Evolutionary conservation across 2,797 vertebrate genomes (phyloP).

Genomic region (Gila robusta): DNA sequence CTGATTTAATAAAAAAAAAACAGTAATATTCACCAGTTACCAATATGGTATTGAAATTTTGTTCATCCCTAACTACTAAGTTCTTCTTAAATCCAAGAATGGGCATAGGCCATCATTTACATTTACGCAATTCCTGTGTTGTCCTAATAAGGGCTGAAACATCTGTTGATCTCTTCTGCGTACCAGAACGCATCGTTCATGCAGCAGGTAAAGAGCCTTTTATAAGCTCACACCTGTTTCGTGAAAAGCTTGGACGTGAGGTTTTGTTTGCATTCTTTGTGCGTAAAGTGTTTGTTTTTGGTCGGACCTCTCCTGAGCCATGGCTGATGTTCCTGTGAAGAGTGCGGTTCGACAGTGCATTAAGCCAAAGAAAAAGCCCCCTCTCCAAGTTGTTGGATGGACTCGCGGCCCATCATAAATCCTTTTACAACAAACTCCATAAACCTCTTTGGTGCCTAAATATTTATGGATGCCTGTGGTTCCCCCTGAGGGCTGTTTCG

Average conservation of each 20-base stretch:
- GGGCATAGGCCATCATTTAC: constrained; percentile 21
- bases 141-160: constrained; percentile 72
- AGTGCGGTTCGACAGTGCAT: constrained; percentile 56
- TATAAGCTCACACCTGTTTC: constrained; percentile 78
- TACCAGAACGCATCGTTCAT: constrained; percentile 60
- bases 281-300: constrained; percentile 77
- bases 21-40: neutral
- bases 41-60: neutral
- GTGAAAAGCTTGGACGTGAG: constrained; percentile 68
- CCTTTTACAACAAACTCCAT: constrained; percentile 85
- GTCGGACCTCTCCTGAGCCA: constrained; percentile 68
- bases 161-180: constrained; percentile 66
- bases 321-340: constrained; percentile 70
- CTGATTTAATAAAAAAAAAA: neutral
- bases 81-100: neutral
- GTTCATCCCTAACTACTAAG: neutral
- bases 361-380: constrained; percentile 68
- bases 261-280: constrained; percentile 74
- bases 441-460: constrained; percentile 84
- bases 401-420: constrained; percentile 79
- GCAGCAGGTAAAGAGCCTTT: constrained; percentile 56
- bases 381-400: constrained; percentile 72
- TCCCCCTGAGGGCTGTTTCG: constrained; percentile 79
- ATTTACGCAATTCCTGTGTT: constrained; percentile 33
- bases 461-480: constrained; percentile 84